These are phyloP conservation scores for Lobophora halterata DNA, from an alignment of 2,888 invertebrate species.

Conservation along the genomic window DNA sequence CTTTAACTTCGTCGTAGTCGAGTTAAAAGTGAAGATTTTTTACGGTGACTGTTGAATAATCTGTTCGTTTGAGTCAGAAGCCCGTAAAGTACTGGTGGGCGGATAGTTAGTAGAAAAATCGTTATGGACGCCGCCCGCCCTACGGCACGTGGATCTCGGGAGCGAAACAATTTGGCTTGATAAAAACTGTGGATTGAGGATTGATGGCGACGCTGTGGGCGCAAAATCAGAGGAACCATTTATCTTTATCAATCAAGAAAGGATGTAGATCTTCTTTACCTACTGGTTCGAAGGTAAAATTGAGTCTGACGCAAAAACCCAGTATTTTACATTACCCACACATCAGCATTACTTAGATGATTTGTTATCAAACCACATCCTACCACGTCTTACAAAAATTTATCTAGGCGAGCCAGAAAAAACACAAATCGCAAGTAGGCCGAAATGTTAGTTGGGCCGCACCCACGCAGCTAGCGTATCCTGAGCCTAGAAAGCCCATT, in stretches of 20 bases:
- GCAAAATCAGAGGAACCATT: no score
- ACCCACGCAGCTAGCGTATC: constrained; percentile 45
- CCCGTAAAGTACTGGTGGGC: not conserved
- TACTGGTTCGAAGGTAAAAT: no score
- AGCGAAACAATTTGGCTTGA: no score
- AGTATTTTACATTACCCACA: constrained; percentile 5
- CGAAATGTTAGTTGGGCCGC: constrained; percentile 51
- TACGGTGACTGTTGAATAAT: no score
- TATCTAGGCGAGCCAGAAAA: constrained; percentile 44
- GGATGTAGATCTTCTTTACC: no score
- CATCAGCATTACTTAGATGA: constrained; percentile 12
- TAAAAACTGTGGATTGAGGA: no score
- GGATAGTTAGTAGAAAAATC: constrained; percentile 8
- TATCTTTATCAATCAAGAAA: no score
- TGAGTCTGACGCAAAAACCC: constrained; percentile 4
- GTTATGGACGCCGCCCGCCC: constrained; percentile 6
- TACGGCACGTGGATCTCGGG: no score
- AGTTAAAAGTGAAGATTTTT: no score
- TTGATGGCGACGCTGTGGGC: no score
- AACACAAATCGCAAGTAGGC: constrained; percentile 62
- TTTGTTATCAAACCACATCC: constrained; percentile 24
- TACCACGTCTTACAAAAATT: constrained; percentile 33
- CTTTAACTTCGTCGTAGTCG: no score
- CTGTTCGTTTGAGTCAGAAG: constrained; percentile 5
- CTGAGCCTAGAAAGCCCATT: constrained; percentile 53